These are phyloP conservation scores for Etia nguti DNA, from an alignment of 2,113 vertebrate species.

Conservation along the genomic window DNA sequence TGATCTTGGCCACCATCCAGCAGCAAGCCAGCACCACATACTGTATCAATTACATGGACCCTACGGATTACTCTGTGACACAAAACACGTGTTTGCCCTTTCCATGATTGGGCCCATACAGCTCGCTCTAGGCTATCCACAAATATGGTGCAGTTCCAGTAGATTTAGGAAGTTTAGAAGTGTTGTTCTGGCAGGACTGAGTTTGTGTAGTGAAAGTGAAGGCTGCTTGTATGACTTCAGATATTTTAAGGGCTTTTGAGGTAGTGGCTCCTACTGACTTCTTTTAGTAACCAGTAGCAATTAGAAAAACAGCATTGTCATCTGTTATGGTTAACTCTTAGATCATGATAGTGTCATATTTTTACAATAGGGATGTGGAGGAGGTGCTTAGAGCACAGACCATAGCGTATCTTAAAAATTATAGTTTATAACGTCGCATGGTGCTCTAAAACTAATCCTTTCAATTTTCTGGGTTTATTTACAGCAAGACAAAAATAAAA, in stretches of 20 bases:
- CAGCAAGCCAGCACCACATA: slow-evolving; percentile 36
- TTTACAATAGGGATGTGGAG: background rate
- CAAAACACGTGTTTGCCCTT: slow-evolving; percentile 56
- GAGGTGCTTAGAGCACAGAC: background rate
- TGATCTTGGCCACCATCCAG: slow-evolving; percentile 42
- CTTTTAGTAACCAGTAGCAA: background rate
- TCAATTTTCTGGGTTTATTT: background rate
- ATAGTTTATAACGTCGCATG: background rate
- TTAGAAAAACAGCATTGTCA: background rate
- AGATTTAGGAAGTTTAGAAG: background rate
- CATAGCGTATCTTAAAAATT: background rate
- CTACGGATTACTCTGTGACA: slow-evolving; percentile 42
- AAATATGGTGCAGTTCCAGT: background rate
- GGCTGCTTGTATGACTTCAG: background rate
- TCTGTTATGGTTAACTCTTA: background rate
- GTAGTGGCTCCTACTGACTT: background rate
- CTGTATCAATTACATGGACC: slow-evolving; percentile 51
- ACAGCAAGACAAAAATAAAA: background rate
- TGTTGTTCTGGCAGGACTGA: background rate
- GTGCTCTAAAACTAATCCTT: background rate
- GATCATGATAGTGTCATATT: background rate
- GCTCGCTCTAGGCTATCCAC: background rate
- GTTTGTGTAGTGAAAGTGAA: background rate
- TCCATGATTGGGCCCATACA: background rate
- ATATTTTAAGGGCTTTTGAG: background rate